Base-by-base conservation (phyloP, 2,797 vertebrate genomes). In the Neosilurus mollespiculum region DNA sequence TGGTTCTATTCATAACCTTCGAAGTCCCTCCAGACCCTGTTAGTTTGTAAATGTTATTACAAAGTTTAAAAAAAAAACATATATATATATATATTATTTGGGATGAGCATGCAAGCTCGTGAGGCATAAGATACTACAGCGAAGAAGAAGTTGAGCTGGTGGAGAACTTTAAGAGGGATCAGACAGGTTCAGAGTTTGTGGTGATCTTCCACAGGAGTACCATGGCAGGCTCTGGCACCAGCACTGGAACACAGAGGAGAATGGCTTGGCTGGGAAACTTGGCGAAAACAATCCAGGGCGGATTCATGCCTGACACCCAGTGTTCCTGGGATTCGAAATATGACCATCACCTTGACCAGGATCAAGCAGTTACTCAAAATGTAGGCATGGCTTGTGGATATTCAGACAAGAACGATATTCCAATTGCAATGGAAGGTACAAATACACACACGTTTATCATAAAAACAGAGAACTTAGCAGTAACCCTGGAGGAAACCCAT, bases 1-100 rank as follows among this genome's bases (percentile, higher is more conserved):
- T 49, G 34, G 59, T 79, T 65, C 71, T 54, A 84, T 22, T 84
- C 54, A 78, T 73, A 49, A 51, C 18, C 59, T 83, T 83, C 61
- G 64, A 80, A 80, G 69, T 71, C 62, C 54, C 43, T 71, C 24
- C 64, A 72, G 18, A 15, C 61, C 20, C 43, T 64, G 26, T 24
- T 64, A 51, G 69, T 72, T 72, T 72, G 12, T 15, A 12, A 14
- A 51, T 26, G 18, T 73, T 73, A 73, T 53, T 24, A 18, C 8
- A 18, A 37, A 8, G 70, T 9, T 18, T 18, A 43, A 18, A 34
- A 69, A 69, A 43, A n/a, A n/a, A n/a, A n/a, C n/a, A n/a, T n/a
- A n/a, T n/a, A n/a, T n/a, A n/a, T n/a, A n/a, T n/a, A n/a, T n/a
- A n/a, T n/a, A n/a, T n/a, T n/a, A n/a, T n/a, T n/a, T n/a, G n/a